These are phyloP conservation scores for Aix galericulata DNA, from an alignment of 2,113 vertebrate species.

Conservation along the genomic window DNA sequence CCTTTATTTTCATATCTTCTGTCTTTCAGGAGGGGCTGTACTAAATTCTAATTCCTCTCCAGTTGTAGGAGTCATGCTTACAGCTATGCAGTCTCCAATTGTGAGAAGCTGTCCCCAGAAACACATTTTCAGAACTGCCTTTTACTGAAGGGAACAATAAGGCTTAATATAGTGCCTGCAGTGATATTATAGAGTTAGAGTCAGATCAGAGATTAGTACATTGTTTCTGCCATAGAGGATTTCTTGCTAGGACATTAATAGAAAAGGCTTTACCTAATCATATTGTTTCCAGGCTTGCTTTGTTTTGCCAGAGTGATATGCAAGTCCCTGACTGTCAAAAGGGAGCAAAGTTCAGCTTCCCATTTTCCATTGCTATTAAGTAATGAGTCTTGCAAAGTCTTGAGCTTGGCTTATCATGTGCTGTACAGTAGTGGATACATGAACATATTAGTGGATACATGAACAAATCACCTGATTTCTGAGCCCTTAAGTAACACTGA, in stretches of 20 bases:
- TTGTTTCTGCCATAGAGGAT: slow-evolving; percentile 49
- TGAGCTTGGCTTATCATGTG: neutral
- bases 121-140: neutral
- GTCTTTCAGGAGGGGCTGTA: neutral
- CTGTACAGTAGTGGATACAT: neutral
- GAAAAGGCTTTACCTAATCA: slow-evolving; percentile 48
- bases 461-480: neutral
- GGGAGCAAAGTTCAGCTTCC: slow-evolving; percentile 36
- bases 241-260: slow-evolving; percentile 60
- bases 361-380: neutral
- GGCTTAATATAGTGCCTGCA: slow-evolving; percentile 60
- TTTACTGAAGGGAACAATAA: slow-evolving; percentile 55
- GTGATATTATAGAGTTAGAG: slow-evolving; percentile 27
- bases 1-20: slow-evolving; percentile 17
- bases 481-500: neutral
- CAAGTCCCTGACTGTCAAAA: slow-evolving; percentile 37
- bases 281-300: slow-evolving; percentile 60
- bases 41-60: neutral
- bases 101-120: slow-evolving; percentile 22
- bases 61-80: neutral
- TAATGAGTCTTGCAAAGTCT: neutral
- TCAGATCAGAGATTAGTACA: slow-evolving; percentile 48
- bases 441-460: neutral
- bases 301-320: slow-evolving; percentile 43
- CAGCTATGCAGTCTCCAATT: neutral